Evolutionary conservation across 2,888 invertebrate species (phyloP).

Genomic region (Physocephala rufipes): DNA sequence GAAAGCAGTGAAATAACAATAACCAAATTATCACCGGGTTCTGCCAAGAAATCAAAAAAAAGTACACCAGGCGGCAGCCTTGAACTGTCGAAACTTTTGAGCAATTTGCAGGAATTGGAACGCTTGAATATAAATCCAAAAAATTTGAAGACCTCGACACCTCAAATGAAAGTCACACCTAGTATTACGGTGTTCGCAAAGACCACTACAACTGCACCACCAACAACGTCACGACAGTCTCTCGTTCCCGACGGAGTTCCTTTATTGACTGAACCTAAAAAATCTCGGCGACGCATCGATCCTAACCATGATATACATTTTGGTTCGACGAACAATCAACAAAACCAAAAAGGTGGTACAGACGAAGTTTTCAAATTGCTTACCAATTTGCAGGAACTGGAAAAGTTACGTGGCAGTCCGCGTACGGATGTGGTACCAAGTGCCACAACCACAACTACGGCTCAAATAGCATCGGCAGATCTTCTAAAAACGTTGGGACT

Average conservation of each 20-base stretch:
- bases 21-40: conserved; percentile 49
- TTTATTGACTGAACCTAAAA: conserved; percentile 55
- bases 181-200: conserved; percentile 47
- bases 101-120: conserved; percentile 65
- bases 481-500: conserved; percentile 35
- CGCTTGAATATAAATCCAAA: conserved; percentile 52
- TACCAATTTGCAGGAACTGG: conserved; percentile 65
- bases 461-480: background rate
- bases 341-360: conserved; percentile 45
- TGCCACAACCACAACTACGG: conserved; percentile 23
- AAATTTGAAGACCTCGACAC: conserved; percentile 32
- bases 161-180: conserved; percentile 22
- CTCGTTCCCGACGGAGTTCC: conserved; percentile 58
- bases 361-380: conserved; percentile 66
- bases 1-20: conserved; percentile 57
- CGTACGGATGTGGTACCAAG: background rate
- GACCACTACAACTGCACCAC: conserved; percentile 39
- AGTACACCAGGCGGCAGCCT: conserved; percentile 45
- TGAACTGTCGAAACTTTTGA: conserved; percentile 66
- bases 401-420: conserved; percentile 58
- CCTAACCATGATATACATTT: conserved; percentile 59
- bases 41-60: conserved; percentile 38
- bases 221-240: conserved; percentile 41
- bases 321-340: conserved; percentile 53
- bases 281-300: conserved; percentile 58